Evolutionary conservation across 2,797 vertebrate species (phyloP).

Genomic region (Molossus molossus): DNA sequence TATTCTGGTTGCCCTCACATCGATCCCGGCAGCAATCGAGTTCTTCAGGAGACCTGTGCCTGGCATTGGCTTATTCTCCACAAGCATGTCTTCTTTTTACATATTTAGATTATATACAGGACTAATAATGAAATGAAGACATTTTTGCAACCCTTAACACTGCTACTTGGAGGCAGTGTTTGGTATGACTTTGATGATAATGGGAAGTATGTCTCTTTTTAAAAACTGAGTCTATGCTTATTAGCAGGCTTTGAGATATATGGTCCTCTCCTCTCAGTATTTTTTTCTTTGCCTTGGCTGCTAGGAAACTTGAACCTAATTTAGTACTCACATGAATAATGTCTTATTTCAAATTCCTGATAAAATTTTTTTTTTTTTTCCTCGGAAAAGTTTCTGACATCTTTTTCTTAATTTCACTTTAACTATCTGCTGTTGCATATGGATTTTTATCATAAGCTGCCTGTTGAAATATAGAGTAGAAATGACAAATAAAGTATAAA

Average conservation of each 20-base stretch:
- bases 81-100: not conserved
- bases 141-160: not conserved
- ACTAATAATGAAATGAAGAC: not conserved
- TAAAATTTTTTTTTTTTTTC: constrained; percentile 48
- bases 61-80: not conserved
- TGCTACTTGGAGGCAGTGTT: not conserved
- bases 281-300: constrained; percentile 12
- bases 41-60: not conserved
- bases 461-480: constrained; percentile 64
- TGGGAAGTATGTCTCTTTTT: not conserved
- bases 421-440: not conserved
- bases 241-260: not conserved
- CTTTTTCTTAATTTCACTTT: constrained; percentile 63
- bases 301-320: constrained; percentile 45
- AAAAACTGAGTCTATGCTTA: not conserved
- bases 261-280: not conserved
- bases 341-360: constrained; percentile 9
- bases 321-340: constrained; percentile 36
- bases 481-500: constrained; percentile 68
- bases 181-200: not conserved
- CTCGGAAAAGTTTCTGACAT: constrained; percentile 27
- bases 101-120: not conserved
- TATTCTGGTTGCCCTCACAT: not conserved
- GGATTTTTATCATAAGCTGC: constrained; percentile 53
- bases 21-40: not conserved